phyloP scores from a whole-genome alignment of 2,797 vertebrate genomes.

The Oceanodroma leucorhoa region DNA sequence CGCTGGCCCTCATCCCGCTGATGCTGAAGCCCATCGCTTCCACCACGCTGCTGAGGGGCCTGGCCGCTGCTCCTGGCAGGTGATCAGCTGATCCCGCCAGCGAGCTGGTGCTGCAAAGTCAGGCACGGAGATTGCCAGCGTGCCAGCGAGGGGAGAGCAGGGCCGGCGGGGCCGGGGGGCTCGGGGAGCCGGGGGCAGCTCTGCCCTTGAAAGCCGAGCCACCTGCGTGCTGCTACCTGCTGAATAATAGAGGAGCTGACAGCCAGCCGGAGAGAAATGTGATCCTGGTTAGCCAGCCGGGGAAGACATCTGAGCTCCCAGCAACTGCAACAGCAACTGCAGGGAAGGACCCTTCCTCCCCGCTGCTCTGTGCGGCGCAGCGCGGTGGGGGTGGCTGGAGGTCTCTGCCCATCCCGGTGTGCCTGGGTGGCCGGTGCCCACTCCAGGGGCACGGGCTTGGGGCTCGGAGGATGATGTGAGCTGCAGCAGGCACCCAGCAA shows the following conservation, averaged over 20 bases:
- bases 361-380: background rate
- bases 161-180: background rate
- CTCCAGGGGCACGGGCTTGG: rapidly evolving
- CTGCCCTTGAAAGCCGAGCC: conserved; percentile 41
- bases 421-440: background rate
- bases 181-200: background rate
- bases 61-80: background rate
- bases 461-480: background rate
- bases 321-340: background rate
- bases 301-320: conserved; percentile 34
- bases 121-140: conserved; percentile 45
- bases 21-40: background rate
- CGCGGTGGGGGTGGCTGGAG: background rate
- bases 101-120: conserved; percentile 39
- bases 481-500: background rate
- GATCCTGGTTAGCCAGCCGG: conserved; percentile 3
- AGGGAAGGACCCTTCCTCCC: background rate
- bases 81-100: conserved; percentile 43
- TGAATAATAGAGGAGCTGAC: conserved; percentile 63
- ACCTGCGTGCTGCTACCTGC: conserved; percentile 52
- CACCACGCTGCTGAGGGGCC: background rate
- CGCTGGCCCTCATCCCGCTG: rapidly evolving
- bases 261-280: conserved; percentile 37
- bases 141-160: background rate
- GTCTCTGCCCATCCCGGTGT: background rate